A percentile compares a stretch with the other conserved stretches of the same genome.
phyloP scores from a whole-genome alignment of 2,888 invertebrate species.

The Chrysotoxum bicinctum region DNA sequence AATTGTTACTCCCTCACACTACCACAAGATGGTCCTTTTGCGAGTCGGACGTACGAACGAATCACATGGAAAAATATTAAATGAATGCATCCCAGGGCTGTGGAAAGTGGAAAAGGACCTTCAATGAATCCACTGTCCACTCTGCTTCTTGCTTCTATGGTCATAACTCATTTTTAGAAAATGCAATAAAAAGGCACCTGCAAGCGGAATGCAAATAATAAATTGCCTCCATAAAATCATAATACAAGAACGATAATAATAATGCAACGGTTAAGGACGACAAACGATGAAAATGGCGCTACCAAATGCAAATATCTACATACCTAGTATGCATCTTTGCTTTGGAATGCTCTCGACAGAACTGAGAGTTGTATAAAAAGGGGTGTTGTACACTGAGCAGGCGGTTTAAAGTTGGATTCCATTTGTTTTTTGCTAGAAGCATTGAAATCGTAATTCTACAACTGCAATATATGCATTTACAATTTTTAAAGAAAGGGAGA shows the following conservation, averaged over 20 bases:
- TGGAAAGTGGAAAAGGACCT: neutral
- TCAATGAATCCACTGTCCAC: neutral
- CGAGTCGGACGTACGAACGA: neutral
- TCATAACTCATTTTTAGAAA: conserved; percentile 67
- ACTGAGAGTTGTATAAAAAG: neutral
- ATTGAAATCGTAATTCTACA: neutral
- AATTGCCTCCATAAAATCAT: conserved; percentile 69
- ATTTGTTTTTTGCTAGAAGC: neutral
- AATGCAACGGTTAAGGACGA: conserved; percentile 56
- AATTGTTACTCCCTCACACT: conserved; percentile 26
- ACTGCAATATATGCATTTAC: too few relatives aligned
- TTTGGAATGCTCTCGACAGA: conserved; percentile 22
- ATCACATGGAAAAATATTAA: conserved; percentile 18
- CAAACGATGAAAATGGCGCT: conserved; percentile 20
- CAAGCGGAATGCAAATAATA: conserved; percentile 71
- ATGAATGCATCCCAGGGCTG: conserved; percentile 21
- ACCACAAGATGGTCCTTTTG: neutral
- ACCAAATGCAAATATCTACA: conserved; percentile 28
- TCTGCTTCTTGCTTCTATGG: neutral
- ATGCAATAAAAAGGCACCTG: conserved; percentile 71
- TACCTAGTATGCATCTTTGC: conserved; percentile 43
- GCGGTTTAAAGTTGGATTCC: neutral
- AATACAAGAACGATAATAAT: conserved; percentile 67
- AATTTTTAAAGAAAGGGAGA: too few relatives aligned
- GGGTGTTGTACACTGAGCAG: neutral